Evolutionary conservation across 2,113 vertebrate species (phyloP).

Genomic region (Alosa alosa): DNA sequence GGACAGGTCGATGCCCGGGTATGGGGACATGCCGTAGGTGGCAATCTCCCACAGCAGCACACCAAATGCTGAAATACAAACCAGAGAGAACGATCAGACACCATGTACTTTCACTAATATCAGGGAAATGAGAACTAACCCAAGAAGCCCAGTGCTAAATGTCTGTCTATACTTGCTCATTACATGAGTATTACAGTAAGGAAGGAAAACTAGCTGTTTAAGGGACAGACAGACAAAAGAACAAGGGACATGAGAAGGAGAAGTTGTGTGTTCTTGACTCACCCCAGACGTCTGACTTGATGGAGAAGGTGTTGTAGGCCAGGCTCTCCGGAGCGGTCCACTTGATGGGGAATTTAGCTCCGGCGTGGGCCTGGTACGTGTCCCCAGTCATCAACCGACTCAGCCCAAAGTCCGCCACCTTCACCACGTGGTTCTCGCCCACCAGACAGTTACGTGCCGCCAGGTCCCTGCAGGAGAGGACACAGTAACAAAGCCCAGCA

Average conservation of each 20-base stretch:
- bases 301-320: conserved; percentile 98
- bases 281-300: conserved; percentile 99
- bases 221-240: not conserved
- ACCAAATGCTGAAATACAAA: conserved; percentile 82
- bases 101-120: not conserved
- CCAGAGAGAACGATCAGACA: conserved; percentile 2
- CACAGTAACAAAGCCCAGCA: not conserved
- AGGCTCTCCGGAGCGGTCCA: conserved; percentile 98
- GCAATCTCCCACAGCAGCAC: conserved; percentile 98
- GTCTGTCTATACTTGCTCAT: not conserved
- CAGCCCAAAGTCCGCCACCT: conserved; percentile 96
- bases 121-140: not conserved
- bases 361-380: conserved; percentile 97
- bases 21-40: conserved; percentile 98
- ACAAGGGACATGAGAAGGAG: not conserved
- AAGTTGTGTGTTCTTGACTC: conserved; percentile 23
- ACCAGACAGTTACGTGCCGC: conserved; percentile 97
- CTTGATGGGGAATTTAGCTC: conserved; percentile 98
- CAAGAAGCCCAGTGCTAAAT: not conserved
- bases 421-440: conserved; percentile 96
- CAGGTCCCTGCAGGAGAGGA: conserved; percentile 79
- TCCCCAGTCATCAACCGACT: conserved; percentile 97
- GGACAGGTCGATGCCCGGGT: conserved; percentile 97
- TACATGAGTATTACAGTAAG: not conserved
- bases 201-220: not conserved